Evolutionary conservation across 2,113 vertebrate genomes (phyloP), one percentile per base, ranked within the genome.

Genomic region (Colossoma macropomum): DNA sequence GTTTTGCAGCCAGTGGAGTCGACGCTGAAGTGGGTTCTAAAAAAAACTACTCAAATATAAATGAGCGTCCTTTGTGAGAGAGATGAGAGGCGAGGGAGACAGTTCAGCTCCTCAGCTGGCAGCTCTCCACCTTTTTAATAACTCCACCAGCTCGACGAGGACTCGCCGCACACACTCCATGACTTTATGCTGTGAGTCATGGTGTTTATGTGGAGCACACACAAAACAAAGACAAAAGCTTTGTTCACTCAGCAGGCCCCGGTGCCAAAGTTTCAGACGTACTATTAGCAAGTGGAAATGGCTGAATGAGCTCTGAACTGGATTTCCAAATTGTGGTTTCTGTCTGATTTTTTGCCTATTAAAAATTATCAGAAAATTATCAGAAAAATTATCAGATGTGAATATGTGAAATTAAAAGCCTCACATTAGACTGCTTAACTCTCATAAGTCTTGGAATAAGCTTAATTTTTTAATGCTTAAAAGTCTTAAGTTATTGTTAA

Each of bases 41-140:
- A 71, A 56, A 38, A 71, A 71, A 41, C 68, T 45, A 11, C 68
- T 71, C 38, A 70, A 38, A 70, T 70, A 70, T 38, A n/a, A 71
- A 71, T 25, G 41, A 45, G 68, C n/a, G 38, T 71, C 68, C n/a
- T 71, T 71, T 71, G 68, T 71, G 68, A 71, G 68, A n/a, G 38
- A 71, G 38, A 71, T 71, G 68, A 71, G 68, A 71, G 38, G 23
- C 21, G 23, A 41, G 21, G 68, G 41, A 71, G 68, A 71, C 21
- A 41, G 68, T 71, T 71, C 68, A 71, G 38, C 68, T 45, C 32
- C 21, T 69, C 34, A 41, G 66, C 66, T 38, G 66, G 66, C 66
- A 69, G 66, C 30, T 21, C 68, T 71, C 34, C 68, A 45, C 38
- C 68, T 71, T 71, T 71, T 71, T 71, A 71, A 71, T 71, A 71